A percentile compares a stretch with the other conserved stretches of the same genome.
These are phyloP conservation scores for Cheilosia scutellata DNA, from an alignment of 2,888 invertebrate species.

Conservation along the genomic window DNA sequence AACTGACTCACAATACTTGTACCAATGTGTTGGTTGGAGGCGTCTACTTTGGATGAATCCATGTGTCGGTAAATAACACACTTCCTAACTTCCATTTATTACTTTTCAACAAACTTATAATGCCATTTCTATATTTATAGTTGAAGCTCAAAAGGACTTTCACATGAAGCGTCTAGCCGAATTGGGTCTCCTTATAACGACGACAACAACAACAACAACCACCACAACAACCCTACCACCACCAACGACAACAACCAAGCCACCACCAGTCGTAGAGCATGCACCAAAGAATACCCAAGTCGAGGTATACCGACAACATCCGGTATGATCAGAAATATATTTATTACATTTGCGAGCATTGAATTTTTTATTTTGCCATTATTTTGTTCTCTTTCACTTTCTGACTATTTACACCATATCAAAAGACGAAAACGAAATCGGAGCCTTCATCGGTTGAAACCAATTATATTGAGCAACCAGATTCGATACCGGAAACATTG, in stretches of 20 bases:
- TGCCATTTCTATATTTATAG: conserved; percentile 84
- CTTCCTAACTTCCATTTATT: background rate
- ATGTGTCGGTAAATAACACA: conserved; percentile 92
- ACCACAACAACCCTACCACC: conserved; percentile 85
- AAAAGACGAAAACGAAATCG: conserved; percentile 79
- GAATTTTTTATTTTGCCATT: conserved; percentile 35
- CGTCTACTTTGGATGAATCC: conserved; percentile 95
- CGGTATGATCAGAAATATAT: conserved; percentile 77
- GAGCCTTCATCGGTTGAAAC: conserved; percentile 83
- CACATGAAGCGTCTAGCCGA: conserved; percentile 87
- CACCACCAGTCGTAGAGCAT: conserved; percentile 81
- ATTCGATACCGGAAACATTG: conserved; percentile 81
- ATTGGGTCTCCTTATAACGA: conserved; percentile 85
- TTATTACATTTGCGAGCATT: conserved; percentile 38
- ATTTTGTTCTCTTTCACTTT: conserved; percentile 4
- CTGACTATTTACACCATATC: conserved; percentile 22
- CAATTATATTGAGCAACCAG: conserved; percentile 84
- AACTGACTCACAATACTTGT: conserved; percentile 92
- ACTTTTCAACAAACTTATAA: background rate
- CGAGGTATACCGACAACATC: conserved; percentile 79
- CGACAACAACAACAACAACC: conserved; percentile 84
- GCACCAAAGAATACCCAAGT: conserved; percentile 79
- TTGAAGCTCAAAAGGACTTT: conserved; percentile 95
- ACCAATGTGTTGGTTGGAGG: conserved; percentile 96
- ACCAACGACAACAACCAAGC: conserved; percentile 83